Evolutionary conservation across 2,113 vertebrate species (phyloP).

Genomic region (Cryptotis parvus): DNA sequence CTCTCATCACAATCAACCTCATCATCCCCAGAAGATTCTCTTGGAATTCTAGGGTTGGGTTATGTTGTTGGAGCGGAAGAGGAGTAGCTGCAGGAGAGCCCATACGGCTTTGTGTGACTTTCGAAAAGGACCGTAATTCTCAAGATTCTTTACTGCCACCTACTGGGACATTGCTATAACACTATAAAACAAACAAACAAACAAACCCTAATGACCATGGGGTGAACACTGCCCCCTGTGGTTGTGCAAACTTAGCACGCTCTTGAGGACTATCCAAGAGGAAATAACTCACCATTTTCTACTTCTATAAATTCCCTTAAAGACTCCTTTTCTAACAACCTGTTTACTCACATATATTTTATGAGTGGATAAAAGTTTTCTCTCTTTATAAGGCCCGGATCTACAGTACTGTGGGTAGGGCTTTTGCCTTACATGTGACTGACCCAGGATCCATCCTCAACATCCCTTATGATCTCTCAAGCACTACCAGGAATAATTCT

Average conservation of each 20-base stretch:
- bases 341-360: neutral
- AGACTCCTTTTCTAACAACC: neutral
- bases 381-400: neutral
- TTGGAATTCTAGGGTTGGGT: neutral
- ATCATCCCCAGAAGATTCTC: neutral
- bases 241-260: conserved; percentile 34
- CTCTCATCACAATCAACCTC: neutral
- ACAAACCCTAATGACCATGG: neutral
- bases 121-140: neutral
- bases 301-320: conserved; percentile 34
- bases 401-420: no score
- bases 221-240: conserved; percentile 34
- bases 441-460: no score
- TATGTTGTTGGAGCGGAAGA: neutral
- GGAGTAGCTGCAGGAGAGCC: neutral
- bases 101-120: neutral
- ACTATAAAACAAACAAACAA: no score
- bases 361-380: neutral
- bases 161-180: conserved; percentile 51
- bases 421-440: no score
- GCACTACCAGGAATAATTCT: no score
- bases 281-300: neutral
- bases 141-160: conserved; percentile 64
- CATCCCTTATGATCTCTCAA: no score
- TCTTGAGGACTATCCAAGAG: neutral